Conservation (phyloP, 1,140 invertebrate genomes). For the Ceratosolen solmsi region DNA sequence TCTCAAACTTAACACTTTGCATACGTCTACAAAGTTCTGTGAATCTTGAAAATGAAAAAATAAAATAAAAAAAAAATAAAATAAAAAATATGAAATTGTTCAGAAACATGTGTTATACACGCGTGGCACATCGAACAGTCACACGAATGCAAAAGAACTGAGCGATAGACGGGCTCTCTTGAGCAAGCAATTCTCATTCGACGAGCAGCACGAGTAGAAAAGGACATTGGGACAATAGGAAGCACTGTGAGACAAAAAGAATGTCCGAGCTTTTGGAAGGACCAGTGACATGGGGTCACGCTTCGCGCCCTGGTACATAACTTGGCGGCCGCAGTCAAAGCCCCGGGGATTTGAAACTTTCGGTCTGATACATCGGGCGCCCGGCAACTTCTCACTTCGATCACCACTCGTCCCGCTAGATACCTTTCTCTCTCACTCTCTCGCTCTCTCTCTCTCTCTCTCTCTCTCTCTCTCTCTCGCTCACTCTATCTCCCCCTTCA, state of each 20-base stretch:
- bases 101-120: background rate
- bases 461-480: background rate
- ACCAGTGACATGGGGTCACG: constrained; percentile 58
- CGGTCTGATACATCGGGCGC: constrained; percentile 58
- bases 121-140: background rate
- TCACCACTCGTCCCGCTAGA: background rate
- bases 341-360: constrained; percentile 64
- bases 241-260: background rate
- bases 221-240: constrained; percentile 8
- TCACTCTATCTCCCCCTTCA: constrained; percentile 17
- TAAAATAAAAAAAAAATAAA: too few relatives aligned
- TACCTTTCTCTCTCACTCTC: background rate
- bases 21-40: background rate
- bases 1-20: background rate
- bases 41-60: background rate
- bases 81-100: too few relatives aligned
- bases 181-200: constrained; percentile 6
- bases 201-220: constrained; percentile 33
- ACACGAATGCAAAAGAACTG: constrained; percentile 15
- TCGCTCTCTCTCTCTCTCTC: background rate
- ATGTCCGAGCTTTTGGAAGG: constrained; percentile 52
- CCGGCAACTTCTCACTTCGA: constrained; percentile 56
- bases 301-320: constrained; percentile 47
- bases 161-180: background rate
- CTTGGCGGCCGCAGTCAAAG: constrained; percentile 55